Conservation (phyloP, 2,113 vertebrate species). For the Halcyon malimbica region DNA sequence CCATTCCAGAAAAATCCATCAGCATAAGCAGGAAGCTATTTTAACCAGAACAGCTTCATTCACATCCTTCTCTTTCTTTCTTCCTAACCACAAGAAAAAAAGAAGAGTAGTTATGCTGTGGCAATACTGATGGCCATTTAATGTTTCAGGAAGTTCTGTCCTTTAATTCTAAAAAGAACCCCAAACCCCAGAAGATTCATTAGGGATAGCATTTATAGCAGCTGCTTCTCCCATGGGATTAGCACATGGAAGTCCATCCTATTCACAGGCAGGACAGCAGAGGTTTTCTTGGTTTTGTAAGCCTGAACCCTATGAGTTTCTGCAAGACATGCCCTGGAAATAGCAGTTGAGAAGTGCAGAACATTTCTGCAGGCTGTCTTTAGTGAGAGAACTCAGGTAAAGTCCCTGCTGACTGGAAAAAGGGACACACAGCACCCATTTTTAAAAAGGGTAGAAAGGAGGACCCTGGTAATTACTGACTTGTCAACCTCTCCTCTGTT, state of each 20-base stretch:
- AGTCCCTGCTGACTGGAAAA: background rate
- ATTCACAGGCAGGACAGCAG: background rate
- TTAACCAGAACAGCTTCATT: background rate
- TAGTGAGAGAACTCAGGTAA: background rate
- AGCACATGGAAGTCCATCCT: background rate
- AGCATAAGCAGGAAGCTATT: background rate
- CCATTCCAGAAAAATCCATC: background rate
- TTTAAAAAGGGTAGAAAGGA: background rate
- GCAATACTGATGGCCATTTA: background rate
- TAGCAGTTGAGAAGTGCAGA: background rate
- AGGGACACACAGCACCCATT: background rate
- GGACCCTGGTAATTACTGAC: background rate
- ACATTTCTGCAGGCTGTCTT: fast-evolving
- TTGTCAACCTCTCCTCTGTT: background rate
- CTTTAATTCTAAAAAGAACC: background rate
- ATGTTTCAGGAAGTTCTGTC: background rate
- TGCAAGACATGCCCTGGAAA: background rate
- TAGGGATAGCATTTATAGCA: background rate
- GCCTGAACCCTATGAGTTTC: background rate
- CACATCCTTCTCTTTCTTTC: background rate
- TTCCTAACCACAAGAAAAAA: background rate
- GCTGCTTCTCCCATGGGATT: background rate
- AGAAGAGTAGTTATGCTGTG: background rate
- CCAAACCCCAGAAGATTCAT: background rate
- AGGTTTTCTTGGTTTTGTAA: background rate